Base-by-base conservation (phyloP, 2,888 invertebrate genomes). In the Synanthedon vespiformis region DNA sequence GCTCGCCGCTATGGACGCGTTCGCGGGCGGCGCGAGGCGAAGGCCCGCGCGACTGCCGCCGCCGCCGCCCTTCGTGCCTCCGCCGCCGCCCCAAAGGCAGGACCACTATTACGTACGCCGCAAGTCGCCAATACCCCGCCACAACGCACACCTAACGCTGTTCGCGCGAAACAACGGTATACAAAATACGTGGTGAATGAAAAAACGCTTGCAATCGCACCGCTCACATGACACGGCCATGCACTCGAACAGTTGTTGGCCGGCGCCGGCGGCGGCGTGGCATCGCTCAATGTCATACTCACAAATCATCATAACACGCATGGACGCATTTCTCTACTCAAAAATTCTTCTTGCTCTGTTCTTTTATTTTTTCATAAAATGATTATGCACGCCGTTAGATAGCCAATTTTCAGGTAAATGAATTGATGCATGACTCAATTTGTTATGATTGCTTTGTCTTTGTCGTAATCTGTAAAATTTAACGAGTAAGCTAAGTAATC, bases 1-100 rank as follows among this genome's bases (percentile, higher is more conserved):
- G 82, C 86, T 86, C 77, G 86, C 84, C 74, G 86, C 83, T 64
- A 87, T 83, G 85, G 86, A 84, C 80, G 86, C 82, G 74, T 87
- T 82, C 79, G 86, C 82, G 74, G 85, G 83, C 82, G 87, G 85
- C 78, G 84, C 84, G 67, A 70, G 87, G 78, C 83, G 85, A 56
- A 72, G 83, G 74, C 78, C 81, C 68, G 71, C 82, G 61, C 81
- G 83, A 65, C 75, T 85, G 67, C 85, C 85, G 65, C 86, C 85
- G 64, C 85, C 85, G 71, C 85, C 84, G 75, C 82, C 82, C 68
- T 78, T 79, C 76, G 80, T 83, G 72, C 84, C 84, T 58, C 85
- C 84, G 66, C 85, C 83, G 61, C 85, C 85, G 66, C 84, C 84
- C 62, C 80, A 75, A 70, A 79, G 80, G 67, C 80, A 80, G 70